phyloP scores from a whole-genome alignment of 1,140 invertebrate genomes.

The Papilio glaucus region DNA sequence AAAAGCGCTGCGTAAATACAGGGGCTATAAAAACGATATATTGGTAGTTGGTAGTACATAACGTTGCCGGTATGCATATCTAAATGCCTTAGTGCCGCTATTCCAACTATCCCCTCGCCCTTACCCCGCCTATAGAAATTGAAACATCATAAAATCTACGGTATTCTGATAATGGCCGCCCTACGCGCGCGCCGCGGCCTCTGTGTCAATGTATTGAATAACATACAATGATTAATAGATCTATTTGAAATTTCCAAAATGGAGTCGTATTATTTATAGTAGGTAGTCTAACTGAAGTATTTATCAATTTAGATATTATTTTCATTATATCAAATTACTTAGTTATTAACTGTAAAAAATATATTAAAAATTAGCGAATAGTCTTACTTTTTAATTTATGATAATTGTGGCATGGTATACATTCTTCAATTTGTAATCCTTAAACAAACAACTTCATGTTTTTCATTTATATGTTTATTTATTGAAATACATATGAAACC shows the following conservation, averaged over 20 bases:
- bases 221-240: slow-evolving; percentile 77
- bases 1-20: slow-evolving; percentile 46
- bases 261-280: slow-evolving; percentile 39
- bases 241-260: slow-evolving; percentile 63
- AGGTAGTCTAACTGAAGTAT: neutral
- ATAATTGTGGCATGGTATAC: too few species aligned
- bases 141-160: slow-evolving; percentile 77
- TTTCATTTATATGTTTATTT: too few species aligned
- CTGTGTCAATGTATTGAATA: slow-evolving; percentile 80
- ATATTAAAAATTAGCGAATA: neutral
- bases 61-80: slow-evolving; percentile 71
- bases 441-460: too few species aligned
- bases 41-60: slow-evolving; percentile 55
- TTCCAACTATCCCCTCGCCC: slow-evolving; percentile 63
- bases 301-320: neutral
- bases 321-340: neutral
- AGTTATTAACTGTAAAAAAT: neutral
- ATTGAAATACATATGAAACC: too few species aligned
- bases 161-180: slow-evolving; percentile 68
- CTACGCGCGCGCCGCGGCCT: slow-evolving; percentile 46
- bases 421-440: too few species aligned
- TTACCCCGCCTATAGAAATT: slow-evolving; percentile 66
- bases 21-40: slow-evolving; percentile 57
- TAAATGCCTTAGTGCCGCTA: slow-evolving; percentile 71
- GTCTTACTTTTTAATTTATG: too few species aligned